phyloP scores from a whole-genome alignment of 2,113 vertebrate genomes.

The Nerophis ophidion region DNA sequence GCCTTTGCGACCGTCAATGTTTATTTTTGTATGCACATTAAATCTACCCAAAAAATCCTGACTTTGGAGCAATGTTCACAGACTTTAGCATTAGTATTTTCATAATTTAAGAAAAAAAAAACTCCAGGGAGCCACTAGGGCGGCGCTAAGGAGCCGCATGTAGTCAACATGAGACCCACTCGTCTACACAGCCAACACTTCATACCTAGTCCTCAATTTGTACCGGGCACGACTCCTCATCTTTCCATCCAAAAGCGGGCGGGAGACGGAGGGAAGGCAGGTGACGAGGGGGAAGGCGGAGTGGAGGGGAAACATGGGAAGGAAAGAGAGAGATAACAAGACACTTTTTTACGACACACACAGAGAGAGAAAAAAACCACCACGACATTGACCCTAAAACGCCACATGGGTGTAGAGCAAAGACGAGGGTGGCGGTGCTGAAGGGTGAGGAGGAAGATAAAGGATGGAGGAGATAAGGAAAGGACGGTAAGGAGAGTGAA shows the following conservation, averaged over 20 bases:
- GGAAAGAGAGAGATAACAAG: conserved; percentile 62
- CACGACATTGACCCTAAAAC: conserved; percentile 36
- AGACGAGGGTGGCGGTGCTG: no score
- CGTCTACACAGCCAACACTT: conserved; percentile 30
- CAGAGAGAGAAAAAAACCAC: conserved; percentile 53
- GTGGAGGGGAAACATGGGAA: conserved; percentile 26
- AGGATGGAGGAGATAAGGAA: conserved; percentile 3
- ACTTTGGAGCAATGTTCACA: no score
- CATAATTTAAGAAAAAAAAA: no score
- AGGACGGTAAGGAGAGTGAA: no score
- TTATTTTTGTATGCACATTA: no score
- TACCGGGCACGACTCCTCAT: conserved; percentile 90
- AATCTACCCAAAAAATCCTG: no score
- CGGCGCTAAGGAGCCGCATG: no score
- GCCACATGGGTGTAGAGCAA: conserved; percentile 10
- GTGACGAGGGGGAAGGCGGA: conserved; percentile 22
- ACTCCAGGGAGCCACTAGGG: no score
- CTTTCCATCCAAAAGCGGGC: conserved; percentile 78
- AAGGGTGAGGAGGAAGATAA: neutral
- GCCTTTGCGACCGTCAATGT: no score
- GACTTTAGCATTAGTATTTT: no score
- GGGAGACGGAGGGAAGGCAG: conserved; percentile 37
- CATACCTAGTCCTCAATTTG: conserved; percentile 95
- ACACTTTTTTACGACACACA: conserved; percentile 67
- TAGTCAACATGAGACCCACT: no score